Evolutionary conservation across 2,113 vertebrate genomes (phyloP), one percentile per base, ranked within the genome.

Genomic region (Pelecanoides urinatrix): DNA sequence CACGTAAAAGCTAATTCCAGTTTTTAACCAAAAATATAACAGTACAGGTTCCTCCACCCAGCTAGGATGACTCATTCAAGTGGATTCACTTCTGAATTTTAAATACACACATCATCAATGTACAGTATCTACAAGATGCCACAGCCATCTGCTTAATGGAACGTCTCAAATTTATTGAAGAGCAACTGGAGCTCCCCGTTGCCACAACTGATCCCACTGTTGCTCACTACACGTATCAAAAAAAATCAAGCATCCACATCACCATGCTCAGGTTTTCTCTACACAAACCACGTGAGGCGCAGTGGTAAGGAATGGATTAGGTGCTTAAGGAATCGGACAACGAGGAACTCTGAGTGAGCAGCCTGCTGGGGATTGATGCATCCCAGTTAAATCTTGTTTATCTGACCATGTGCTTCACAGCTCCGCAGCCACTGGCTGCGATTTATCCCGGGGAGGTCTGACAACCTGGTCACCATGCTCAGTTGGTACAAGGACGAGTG

Each of bases 381-480:
- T 14, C 71, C 47, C 27, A 53, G 45, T 56, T 78, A 77, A 68
- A 79, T 66, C 67, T 73, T 62, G 34, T 92, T 92, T 90, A 81
- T 49, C 34, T 58, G 47, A 52, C 40, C 79, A 34, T 1, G 6
- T 45, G 71, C 72, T 65, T 88, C 0, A 0, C 82, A 83, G 63
- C 55, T 68, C 53, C 0, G 0, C 38, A 52, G 8, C 49, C 29
- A 45, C 11, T 1, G 2, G 49, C 85, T 75, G 52, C 2, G 6
- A 11, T 65, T 90, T 52, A 11, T 59, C 34, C 36, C 30, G 40
- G 30, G 55, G 23, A 80, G 44, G 50, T 63, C 65, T 90, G 70
- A 23, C 74, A 79, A n/a, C 49, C 62, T 72, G 58, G 47, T 19
- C 40, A 50, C 27, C 26, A 6, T 38, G 36, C 66, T 75, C 78